Evolutionary conservation across 2,888 invertebrate species (phyloP).

Genomic region (Brachypterus glaber): DNA sequence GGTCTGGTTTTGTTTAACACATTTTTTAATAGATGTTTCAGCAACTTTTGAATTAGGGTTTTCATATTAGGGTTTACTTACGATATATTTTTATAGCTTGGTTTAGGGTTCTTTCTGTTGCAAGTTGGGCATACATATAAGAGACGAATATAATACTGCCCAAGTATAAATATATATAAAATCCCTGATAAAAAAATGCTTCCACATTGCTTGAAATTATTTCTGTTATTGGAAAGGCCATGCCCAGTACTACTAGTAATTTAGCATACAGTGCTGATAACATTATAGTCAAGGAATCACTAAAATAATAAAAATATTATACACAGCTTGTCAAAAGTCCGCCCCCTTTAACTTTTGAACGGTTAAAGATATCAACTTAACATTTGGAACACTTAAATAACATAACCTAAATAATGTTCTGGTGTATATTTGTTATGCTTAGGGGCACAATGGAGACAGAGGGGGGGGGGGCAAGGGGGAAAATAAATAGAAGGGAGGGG

Average conservation of each 20-base stretch:
- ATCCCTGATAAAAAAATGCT: constrained; percentile 68
- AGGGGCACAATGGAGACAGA: too few species aligned
- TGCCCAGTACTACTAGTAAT: constrained; percentile 70
- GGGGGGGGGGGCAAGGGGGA: too few species aligned
- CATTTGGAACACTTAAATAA: too few species aligned
- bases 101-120: constrained; percentile 42
- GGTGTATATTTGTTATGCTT: too few species aligned
- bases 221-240: constrained; percentile 81
- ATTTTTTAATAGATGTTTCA: too few species aligned
- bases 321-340: too few species aligned
- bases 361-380: too few species aligned
- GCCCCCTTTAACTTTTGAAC: too few species aligned
- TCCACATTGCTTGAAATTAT: constrained; percentile 71
- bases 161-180: constrained; percentile 72
- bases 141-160: constrained; percentile 68
- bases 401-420: too few species aligned
- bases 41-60: too few species aligned
- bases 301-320: constrained; percentile 35
- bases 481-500: too few species aligned
- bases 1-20: too few species aligned
- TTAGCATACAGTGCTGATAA: constrained; percentile 79
- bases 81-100: constrained; percentile 42
- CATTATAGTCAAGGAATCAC: constrained; percentile 62
- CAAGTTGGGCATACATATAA: constrained; percentile 49
- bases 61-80: constrained; percentile 19